Evolutionary conservation across 2,113 vertebrate genomes (phyloP).

Genomic region (Psilopsiagon aymara): DNA sequence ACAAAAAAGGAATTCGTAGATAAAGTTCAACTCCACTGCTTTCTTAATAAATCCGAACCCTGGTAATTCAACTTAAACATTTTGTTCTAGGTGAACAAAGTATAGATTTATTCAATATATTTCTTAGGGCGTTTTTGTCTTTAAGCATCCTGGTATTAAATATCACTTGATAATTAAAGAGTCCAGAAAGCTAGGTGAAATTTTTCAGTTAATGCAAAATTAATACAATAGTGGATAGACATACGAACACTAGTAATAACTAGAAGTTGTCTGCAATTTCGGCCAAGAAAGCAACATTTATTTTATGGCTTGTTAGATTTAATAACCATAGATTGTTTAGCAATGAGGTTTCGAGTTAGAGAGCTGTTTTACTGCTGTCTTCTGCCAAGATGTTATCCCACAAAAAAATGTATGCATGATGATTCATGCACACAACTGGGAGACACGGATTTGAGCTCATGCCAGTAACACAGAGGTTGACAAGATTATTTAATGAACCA

Average conservation of each 20-base stretch:
- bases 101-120: not conserved
- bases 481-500: not conserved
- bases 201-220: not conserved
- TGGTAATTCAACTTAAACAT: not conserved
- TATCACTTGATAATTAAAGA: not conserved
- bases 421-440: conserved; percentile 35
- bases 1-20: not conserved
- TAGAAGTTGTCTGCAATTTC: not conserved
- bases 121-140: not conserved
- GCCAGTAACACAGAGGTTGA: conserved; percentile 29
- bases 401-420: not conserved
- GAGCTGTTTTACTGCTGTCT: not conserved
- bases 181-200: not conserved
- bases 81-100: not conserved
- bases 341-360: not conserved
- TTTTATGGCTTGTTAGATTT: conserved; percentile 23
- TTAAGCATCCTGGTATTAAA: not conserved
- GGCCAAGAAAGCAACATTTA: not conserved
- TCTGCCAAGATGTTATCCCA: conserved; percentile 18
- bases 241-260: not conserved
- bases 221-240: not conserved
- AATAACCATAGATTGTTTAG: not conserved
- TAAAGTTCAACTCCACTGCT: not conserved
- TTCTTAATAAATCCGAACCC: not conserved
- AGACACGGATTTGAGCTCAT: conserved; percentile 15